Evolutionary conservation across 1,140 invertebrate species (phyloP).

Genomic region (Bicyclus anynana): DNA sequence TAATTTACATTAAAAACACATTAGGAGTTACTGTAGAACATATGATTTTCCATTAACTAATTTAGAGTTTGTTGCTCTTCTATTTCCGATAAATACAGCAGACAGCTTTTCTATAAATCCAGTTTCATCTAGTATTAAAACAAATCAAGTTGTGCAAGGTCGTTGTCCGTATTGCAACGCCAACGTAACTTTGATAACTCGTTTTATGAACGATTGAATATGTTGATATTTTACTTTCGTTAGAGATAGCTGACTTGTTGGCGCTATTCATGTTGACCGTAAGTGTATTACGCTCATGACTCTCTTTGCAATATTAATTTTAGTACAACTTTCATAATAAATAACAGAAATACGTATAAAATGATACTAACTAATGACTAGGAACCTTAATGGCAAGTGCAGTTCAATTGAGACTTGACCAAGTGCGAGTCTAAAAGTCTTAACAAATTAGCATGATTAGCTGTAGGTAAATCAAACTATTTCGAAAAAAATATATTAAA

Average conservation of each 20-base stretch:
- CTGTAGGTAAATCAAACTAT: no score
- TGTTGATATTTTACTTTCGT: slow-evolving; percentile 12
- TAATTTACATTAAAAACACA: no score
- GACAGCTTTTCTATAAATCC: slow-evolving; percentile 11
- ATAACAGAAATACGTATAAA: no score
- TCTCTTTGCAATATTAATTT: background rate
- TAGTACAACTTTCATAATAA: no score
- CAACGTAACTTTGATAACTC: slow-evolving; percentile 14
- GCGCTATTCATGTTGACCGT: background rate
- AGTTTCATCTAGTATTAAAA: slow-evolving; percentile 8
- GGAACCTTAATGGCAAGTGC: no score
- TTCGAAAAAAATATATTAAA: no score
- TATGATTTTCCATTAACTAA: no score
- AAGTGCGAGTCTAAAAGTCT: no score
- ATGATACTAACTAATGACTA: no score
- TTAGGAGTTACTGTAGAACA: no score
- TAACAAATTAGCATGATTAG: no score
- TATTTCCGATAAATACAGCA: slow-evolving; percentile 6
- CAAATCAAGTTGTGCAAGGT: slow-evolving; percentile 21
- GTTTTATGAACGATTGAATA: slow-evolving; percentile 7
- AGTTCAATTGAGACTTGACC: no score
- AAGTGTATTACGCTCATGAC: background rate
- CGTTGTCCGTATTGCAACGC: slow-evolving; percentile 20
- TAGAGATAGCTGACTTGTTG: background rate
- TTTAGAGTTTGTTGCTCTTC: background rate